A percentile compares a stretch with the other conserved stretches of the same genome.
Conservation (phyloP, 2,797 vertebrate species). For the Megaceryle alcyon region DNA sequence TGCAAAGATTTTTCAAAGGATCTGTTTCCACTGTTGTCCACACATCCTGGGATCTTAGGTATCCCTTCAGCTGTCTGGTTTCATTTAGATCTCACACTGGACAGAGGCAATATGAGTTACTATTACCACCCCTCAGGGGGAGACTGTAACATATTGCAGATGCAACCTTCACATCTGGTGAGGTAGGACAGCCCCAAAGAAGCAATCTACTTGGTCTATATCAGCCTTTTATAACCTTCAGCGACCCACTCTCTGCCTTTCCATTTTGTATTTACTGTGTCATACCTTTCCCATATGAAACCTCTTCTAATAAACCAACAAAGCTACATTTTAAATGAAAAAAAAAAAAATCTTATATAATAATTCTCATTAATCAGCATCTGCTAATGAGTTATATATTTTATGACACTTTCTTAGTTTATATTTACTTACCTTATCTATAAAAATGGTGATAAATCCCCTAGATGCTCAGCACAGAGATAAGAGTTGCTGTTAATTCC, state of each 20-base stretch:
- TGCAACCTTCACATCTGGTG: not conserved
- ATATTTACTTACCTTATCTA: constrained; percentile 41
- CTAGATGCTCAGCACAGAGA: not conserved
- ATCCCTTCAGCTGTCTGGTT: not conserved
- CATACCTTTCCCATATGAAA: not conserved
- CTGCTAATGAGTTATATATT: constrained; percentile 34
- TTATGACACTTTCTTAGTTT: constrained; percentile 18
- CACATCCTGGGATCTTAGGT: not conserved
- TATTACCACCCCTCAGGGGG: too few relatives aligned
- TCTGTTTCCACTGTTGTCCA: not conserved
- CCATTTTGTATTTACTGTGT: not conserved
- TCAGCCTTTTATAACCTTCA: not conserved
- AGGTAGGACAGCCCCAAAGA: not conserved
- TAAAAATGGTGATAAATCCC: constrained; percentile 58
- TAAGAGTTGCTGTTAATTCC: not conserved
- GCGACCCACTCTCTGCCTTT: not conserved
- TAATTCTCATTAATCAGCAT: constrained; percentile 51
- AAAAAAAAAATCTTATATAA: constrained; percentile 3
- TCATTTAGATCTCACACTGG: not conserved
- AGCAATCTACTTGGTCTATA: not conserved
- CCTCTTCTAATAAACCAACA: not conserved
- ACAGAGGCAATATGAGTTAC: not conserved
- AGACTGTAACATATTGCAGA: not conserved
- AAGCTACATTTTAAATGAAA: not conserved
- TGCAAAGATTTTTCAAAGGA: not conserved